Evolutionary conservation across 2,113 vertebrate species (phyloP).

Genomic region (Phalacrocorax pelagicus): DNA sequence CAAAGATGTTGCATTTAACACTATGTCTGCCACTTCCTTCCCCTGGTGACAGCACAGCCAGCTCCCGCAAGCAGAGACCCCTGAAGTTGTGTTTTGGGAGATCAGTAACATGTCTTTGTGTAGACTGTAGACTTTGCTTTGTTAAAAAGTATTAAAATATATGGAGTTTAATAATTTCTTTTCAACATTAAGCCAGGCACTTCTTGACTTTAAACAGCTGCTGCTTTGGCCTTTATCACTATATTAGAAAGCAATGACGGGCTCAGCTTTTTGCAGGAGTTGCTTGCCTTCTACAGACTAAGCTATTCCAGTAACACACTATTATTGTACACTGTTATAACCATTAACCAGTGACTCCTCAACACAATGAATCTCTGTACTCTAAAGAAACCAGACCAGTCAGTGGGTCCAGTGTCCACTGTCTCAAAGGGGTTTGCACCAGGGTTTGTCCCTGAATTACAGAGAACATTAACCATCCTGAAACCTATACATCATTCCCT

Average conservation of each 20-base stretch:
- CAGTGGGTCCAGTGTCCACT: not conserved
- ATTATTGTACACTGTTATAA: not conserved
- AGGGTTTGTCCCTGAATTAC: not conserved
- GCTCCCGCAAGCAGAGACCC: not conserved
- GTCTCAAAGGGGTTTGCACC: not conserved
- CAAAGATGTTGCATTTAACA: not conserved
- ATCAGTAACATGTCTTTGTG: fast-evolving
- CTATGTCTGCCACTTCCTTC: not conserved
- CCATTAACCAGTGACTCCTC: conserved; percentile 3
- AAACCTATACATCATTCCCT: not conserved
- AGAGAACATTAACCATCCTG: not conserved
- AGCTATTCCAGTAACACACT: not conserved
- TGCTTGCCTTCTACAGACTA: not conserved
- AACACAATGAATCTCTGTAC: not conserved
- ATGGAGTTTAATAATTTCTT: not conserved
- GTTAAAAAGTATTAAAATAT: not conserved
- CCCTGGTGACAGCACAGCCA: not conserved
- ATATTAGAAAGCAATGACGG: not conserved
- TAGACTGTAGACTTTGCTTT: not conserved
- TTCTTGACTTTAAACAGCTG: not conserved
- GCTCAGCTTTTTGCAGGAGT: not conserved
- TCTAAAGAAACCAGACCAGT: not conserved
- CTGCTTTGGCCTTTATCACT: not conserved
- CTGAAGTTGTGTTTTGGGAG: not conserved
- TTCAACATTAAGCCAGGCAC: not conserved